phyloP scores from a whole-genome alignment of 92 coral and sea anemone genomes.

The Desmophyllum pertusum region DNA sequence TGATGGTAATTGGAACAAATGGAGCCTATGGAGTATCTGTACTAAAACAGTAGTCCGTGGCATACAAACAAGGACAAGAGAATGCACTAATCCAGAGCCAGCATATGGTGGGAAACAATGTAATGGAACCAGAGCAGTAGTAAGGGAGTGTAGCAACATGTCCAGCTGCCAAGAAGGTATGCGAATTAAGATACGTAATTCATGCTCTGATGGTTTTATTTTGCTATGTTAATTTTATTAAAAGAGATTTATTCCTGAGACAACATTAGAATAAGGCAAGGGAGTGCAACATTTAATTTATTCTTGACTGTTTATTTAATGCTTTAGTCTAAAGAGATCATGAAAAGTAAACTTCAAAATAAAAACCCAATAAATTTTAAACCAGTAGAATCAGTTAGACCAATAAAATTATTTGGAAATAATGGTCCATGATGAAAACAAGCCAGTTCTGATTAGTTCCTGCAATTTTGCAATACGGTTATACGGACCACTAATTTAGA shows the following conservation, averaged over 20 bases:
- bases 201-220: no score
- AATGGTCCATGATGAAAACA: no score
- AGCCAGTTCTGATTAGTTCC: no score
- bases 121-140: conserved; percentile 30
- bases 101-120: conserved; percentile 52
- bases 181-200: not conserved
- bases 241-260: no score
- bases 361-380: not conserved
- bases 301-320: no score
- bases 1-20: not conserved
- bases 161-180: conserved; percentile 10
- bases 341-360: not conserved
- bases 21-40: conserved; percentile 6
- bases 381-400: not conserved
- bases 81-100: conserved; percentile 43
- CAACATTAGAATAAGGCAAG: not conserved
- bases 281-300: no score
- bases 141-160: conserved; percentile 32
- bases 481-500: no score
- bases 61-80: conserved; percentile 20
- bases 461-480: no score
- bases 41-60: conserved; percentile 20
- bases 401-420: no score
- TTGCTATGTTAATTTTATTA: not conserved
- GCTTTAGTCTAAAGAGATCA: no score